phyloP scores from a whole-genome alignment of 1,140 invertebrate genomes.

The Cotesia typhae region DNA sequence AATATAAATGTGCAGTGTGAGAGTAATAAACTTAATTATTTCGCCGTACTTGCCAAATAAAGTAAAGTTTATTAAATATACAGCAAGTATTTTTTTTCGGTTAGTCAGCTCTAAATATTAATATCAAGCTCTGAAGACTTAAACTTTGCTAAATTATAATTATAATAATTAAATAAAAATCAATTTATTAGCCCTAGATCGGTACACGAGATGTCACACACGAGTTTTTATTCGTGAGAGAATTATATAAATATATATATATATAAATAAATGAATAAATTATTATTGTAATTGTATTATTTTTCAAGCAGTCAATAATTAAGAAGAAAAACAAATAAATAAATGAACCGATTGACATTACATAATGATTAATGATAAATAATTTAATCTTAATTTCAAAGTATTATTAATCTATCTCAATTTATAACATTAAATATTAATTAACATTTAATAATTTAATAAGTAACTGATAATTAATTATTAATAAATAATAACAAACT shows the following conservation, averaged over 20 bases:
- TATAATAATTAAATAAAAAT: background rate
- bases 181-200: background rate
- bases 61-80: too few species aligned
- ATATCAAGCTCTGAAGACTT: too few species aligned
- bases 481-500: background rate
- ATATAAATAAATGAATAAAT: conserved; percentile 40
- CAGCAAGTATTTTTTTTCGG: too few species aligned
- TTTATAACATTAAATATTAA: conserved; percentile 33
- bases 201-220: background rate
- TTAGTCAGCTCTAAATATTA: too few species aligned
- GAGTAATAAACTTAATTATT: too few species aligned
- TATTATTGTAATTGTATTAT: conserved; percentile 47
- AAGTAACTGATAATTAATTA: conserved; percentile 1
- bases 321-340: conserved; percentile 28
- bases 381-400: background rate
- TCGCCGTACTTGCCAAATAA: too few species aligned
- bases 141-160: too few species aligned
- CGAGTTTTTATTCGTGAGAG: conserved; percentile 24
- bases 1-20: too few species aligned
- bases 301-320: conserved; percentile 51
- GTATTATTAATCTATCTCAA: conserved; percentile 45
- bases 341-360: background rate
- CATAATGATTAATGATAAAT: conserved; percentile 18
- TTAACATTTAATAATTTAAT: background rate
- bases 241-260: conserved; percentile 28